These are phyloP conservation scores for Platyrinchus mystaceus DNA, from an alignment of 2,797 vertebrate species.

Conservation along the genomic window DNA sequence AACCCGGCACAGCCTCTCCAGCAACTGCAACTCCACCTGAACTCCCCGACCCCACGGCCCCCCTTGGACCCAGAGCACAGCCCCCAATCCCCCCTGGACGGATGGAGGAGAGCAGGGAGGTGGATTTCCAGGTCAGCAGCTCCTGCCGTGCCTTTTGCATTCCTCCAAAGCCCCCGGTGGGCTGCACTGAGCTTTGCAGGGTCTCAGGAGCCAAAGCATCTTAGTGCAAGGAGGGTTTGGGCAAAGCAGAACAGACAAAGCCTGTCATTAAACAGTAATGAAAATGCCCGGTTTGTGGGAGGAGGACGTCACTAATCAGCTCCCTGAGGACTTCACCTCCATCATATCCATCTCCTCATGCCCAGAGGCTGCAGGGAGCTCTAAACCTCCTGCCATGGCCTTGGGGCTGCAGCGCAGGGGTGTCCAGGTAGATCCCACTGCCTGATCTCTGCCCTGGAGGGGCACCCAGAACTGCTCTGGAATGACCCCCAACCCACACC, in stretches of 20 bases:
- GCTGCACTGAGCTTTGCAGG: neutral
- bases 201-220: neutral
- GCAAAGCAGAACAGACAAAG: neutral
- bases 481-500: neutral
- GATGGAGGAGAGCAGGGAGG: neutral
- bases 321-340: neutral
- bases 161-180: neutral
- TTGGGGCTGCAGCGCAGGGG: neutral
- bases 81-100: fast-evolving
- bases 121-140: neutral
- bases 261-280: neutral
- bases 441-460: neutral
- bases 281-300: neutral
- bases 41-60: neutral
- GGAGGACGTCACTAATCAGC: neutral
- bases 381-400: neutral
- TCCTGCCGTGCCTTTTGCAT: neutral
- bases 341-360: neutral
- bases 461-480: neutral
- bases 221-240: neutral
- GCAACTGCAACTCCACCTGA: neutral
- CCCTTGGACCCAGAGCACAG: neutral
- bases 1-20: neutral
- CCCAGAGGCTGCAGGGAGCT: neutral
- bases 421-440: neutral